Evolutionary conservation across 2,888 invertebrate genomes (phyloP), one percentile per base, ranked within the genome.

Genomic region (Drosophila acutilabella): DNA sequence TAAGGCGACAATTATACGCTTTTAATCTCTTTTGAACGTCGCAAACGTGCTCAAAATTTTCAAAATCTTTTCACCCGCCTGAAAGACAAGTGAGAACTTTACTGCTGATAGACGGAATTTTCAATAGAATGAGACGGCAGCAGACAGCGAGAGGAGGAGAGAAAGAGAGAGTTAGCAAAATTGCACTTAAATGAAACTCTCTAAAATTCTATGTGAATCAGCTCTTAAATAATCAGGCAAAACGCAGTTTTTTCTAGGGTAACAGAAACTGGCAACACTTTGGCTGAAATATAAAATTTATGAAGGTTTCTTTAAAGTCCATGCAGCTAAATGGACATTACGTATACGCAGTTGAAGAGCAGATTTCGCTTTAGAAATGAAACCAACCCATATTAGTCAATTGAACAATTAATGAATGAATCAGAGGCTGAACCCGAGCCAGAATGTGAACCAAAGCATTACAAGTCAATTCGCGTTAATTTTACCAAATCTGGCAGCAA

Each of bases 1-100:
- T 81, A 86, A 88, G 89, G 89, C 85, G 85, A 86, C 88, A 86
- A 86, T 86, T 86, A 86, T 89, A 89, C 89, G 85, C 85, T 86
- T 86, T 86, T 86, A 86, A 86, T 86, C 89, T 86, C 85, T 86
- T 86, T 89, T 86, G 85, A 86, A 86, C 88, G 89, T 89, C 88
- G 80, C 78, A 83, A 83, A 86, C 85, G 85, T 86, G 85, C 85
- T 78, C 87, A 89, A 89, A 86, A 86, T 86, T 89, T 78, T 78
- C 71, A 85, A 88, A 88, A 88, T 82, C 82, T 88, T 77, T 64
- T 56, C 52, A 60, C 71, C 76, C 59, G 56, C 41, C 51, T 13
- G 7, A 42, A 30, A 67, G 44, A 30, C 52, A 73, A 73, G 51
- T 59, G 73, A 40, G 66, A 77, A 74, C 48, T 76, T 74, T 76